These are phyloP conservation scores for Bagarius yarrelli DNA, from an alignment of 2,113 vertebrate species.

Conservation along the genomic window DNA sequence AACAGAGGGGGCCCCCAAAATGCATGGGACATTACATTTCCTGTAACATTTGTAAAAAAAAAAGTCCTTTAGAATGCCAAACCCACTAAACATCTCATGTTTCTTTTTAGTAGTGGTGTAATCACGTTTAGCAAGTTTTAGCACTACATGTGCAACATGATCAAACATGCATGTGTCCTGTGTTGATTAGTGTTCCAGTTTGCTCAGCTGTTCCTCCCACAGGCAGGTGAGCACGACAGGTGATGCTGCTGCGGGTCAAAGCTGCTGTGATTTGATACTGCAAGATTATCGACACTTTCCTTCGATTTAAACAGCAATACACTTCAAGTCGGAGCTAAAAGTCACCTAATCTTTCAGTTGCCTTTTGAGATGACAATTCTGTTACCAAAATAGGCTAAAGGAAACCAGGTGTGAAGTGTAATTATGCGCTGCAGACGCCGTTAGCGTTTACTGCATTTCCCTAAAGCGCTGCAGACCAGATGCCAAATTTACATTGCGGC, in stretches of 20 bases:
- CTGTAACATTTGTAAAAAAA: too few relatives aligned
- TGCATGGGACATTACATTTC: too few relatives aligned
- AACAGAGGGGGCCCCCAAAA: too few relatives aligned
- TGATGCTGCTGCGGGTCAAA: too few relatives aligned
- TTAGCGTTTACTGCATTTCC: neutral
- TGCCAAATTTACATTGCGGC: neutral
- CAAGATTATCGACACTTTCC: slow-evolving; percentile 57
- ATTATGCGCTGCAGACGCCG: neutral
- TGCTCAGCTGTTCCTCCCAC: neutral
- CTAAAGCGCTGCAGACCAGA: neutral
- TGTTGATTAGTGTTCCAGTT: neutral
- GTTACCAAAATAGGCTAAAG: neutral
- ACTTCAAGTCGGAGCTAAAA: slow-evolving; percentile 25
- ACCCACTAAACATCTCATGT: neutral
- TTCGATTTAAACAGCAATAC: slow-evolving; percentile 32
- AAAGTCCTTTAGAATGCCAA: neutral
- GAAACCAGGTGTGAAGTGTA: neutral
- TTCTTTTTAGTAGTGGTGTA: neutral
- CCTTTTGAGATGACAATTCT: slow-evolving; percentile 38
- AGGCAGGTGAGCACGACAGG: neutral
- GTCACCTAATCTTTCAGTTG: slow-evolving; percentile 10
- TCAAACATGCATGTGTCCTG: neutral
- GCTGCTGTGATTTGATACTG: slow-evolving; percentile 63
- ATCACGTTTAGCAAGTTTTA: neutral
- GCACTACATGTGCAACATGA: neutral